Base-by-base conservation (phyloP, 2,113 vertebrate genomes). In the Lycocorax pyrrhopterus region DNA sequence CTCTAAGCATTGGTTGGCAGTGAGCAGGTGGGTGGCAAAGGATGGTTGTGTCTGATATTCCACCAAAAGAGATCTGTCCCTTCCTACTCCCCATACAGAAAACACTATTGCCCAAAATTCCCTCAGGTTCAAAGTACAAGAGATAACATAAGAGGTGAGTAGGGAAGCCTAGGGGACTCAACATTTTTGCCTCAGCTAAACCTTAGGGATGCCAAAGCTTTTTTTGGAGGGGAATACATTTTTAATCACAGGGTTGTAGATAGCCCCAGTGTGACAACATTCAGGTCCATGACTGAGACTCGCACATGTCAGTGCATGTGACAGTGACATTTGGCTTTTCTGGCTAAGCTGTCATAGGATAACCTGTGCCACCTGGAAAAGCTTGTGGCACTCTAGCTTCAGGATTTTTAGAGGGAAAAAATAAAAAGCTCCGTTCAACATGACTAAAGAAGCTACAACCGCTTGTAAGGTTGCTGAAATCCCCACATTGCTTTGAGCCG, bases 121-220 rank as follows among this genome's bases (percentile, higher is more conserved):
- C 12, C 15, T 0, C 0, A 84, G 29, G 2, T 2, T 83, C 46
- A n/a, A 66, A 73, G 17, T 37, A 43, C 33, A n/a, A 73, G 44
- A 77, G 21, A 12, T 17, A 43, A 47, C 32, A 5, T 51, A 43
- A 49, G 43, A 56, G 10, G 27, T 37, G 25, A 94, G 41, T 49
- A 93, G 58, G 44, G 7, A 69, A 81, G 13, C 10, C 10, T 55
- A 47, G 19, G 18, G 66, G 12, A 69, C 11, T 20, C 47, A 69
- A 19, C 6, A 18, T 49, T 30, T 33, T 91, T 53, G 35, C 14
- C n/a, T 86, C 35, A 79, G 51, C 30, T 60, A 73, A 72, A 72
- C 9, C 11, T 66, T 75, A 74, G 46, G 14, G 16, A n/a, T 30
- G 12, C 4, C 20, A 46, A 60, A 59, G 23, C 0, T 1, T 35